Evolutionary conservation across 2,797 vertebrate genomes (phyloP).

Genomic region (Caiman crocodilus): DNA sequence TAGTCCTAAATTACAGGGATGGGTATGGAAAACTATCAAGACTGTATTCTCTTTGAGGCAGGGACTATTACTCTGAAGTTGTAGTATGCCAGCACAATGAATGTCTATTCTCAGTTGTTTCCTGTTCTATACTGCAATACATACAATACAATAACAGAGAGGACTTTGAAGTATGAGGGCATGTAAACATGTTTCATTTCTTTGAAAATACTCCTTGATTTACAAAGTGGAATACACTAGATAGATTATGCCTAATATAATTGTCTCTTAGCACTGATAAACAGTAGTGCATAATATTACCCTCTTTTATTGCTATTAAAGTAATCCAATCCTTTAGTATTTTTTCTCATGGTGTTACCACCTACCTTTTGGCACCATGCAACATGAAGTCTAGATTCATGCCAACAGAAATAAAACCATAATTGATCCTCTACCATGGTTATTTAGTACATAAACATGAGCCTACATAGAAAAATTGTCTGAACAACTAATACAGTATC

Average conservation of each 20-base stretch:
- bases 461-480: conserved; percentile 54
- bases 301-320: not conserved
- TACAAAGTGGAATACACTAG: not conserved
- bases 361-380: not conserved
- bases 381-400: not conserved
- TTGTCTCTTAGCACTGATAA: not conserved
- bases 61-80: not conserved
- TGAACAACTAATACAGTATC: conserved; percentile 56
- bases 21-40: not conserved
- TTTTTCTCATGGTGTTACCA: not conserved
- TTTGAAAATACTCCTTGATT: not conserved
- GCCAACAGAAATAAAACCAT: not conserved
- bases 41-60: not conserved
- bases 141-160: not conserved
- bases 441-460: conserved; percentile 44
- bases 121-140: not conserved
- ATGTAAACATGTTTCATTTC: not conserved
- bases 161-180: not conserved
- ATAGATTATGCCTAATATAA: not conserved
- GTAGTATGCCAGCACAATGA: not conserved
- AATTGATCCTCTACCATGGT: conserved; percentile 38
- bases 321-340: not conserved
- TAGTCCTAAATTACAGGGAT: not conserved
- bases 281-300: too few species aligned
- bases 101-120: not conserved